Percentiles rank a stretch among this genome's conserved stretches.
These are phyloP conservation scores for Pediacus dermestoides DNA, from an alignment of 2,888 invertebrate species.

Conservation along the genomic window DNA sequence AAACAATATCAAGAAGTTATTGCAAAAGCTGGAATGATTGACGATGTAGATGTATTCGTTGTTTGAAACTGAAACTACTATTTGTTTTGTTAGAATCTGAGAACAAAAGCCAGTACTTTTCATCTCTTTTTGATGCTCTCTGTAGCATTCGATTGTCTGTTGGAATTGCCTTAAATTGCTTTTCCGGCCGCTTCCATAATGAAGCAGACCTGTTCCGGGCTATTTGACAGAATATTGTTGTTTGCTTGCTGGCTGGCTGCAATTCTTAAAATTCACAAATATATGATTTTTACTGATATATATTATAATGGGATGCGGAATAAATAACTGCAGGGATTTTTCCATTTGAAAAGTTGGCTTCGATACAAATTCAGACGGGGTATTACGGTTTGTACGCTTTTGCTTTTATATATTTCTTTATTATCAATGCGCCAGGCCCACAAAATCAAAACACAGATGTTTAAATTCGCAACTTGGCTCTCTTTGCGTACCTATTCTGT, in stretches of 20 bases:
- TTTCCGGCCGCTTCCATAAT: constrained; percentile 46
- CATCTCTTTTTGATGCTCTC: constrained; percentile 41
- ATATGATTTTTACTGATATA: background rate
- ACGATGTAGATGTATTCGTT: too few species aligned
- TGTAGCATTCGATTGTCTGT: constrained; percentile 45
- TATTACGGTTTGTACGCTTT: too few species aligned
- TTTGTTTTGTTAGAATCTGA: constrained; percentile 36
- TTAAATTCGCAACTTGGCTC: too few species aligned
- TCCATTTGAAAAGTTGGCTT: background rate
- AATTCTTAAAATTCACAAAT: constrained; percentile 1
- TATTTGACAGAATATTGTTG: constrained; percentile 49
- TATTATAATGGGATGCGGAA: constrained; percentile 1
- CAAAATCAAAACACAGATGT: too few species aligned
- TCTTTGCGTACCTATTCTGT: too few species aligned
- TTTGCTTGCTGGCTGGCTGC: background rate
- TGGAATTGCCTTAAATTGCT: constrained; percentile 48
- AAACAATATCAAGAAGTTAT: too few species aligned
- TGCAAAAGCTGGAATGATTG: too few species aligned
- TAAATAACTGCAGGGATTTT: constrained; percentile 2
- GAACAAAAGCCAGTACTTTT: constrained; percentile 35
- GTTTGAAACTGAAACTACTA: constrained; percentile 26
- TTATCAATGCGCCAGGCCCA: too few species aligned
- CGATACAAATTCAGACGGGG: too few species aligned
- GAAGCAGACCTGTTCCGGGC: constrained; percentile 41
- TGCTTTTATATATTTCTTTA: too few species aligned